Evolutionary conservation across 2,113 vertebrate genomes (phyloP).

Genomic region (Solea solea): DNA sequence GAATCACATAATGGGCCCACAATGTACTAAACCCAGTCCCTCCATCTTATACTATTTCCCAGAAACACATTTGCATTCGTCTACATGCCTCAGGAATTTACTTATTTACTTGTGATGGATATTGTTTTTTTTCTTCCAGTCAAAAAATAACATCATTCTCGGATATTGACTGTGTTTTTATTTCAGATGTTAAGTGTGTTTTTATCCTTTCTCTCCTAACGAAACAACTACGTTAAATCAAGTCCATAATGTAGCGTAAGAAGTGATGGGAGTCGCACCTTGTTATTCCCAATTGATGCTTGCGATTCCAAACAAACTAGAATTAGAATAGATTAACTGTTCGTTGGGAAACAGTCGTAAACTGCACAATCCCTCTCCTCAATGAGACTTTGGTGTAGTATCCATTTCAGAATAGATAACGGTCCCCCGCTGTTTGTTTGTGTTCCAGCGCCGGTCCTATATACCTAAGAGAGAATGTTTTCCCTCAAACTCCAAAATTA

Average conservation of each 20-base stretch:
- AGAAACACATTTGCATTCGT: neutral
- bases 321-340: conserved; percentile 60
- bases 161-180: conserved; percentile 6
- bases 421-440: conserved; percentile 77
- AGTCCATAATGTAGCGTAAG: neutral
- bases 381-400: conserved; percentile 66
- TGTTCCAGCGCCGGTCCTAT: conserved; percentile 58
- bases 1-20: no score
- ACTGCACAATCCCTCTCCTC: conserved; percentile 62
- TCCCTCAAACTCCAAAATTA: conserved; percentile 72
- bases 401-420: conserved; percentile 68
- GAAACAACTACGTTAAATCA: conserved; percentile 18
- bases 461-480: conserved; percentile 73
- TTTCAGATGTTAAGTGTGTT: conserved; percentile 5
- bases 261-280: conserved; percentile 36
- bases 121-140: conserved; percentile 13
- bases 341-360: conserved; percentile 55
- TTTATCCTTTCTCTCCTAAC: conserved; percentile 1
- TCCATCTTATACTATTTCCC: neutral
- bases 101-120: neutral
- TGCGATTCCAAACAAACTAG: conserved; percentile 57
- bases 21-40: neutral
- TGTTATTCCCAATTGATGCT: conserved; percentile 64
- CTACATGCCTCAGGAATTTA: neutral
- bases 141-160: conserved; percentile 18